Evolutionary conservation across 2,888 invertebrate species (phyloP).

Genomic region (Thumatha senex): DNA sequence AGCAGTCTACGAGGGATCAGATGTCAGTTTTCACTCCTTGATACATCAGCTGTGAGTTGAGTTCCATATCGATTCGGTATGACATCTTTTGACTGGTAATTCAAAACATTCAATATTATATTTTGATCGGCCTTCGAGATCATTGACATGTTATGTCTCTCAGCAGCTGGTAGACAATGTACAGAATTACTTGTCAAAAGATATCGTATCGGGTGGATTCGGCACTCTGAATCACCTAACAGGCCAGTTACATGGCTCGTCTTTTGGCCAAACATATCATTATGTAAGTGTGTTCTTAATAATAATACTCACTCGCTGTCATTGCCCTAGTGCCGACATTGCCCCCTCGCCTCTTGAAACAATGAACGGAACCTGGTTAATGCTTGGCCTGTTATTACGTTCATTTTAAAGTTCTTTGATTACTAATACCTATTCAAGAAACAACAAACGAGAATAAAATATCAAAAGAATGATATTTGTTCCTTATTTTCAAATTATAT

Average conservation of each 20-base stretch:
- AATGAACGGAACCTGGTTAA: conserved; percentile 67
- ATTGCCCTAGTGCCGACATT: conserved; percentile 57
- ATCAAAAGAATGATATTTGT: not conserved
- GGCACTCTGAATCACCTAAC: too few species aligned
- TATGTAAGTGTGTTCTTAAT: conserved; percentile 54
- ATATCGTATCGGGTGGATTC: too few species aligned
- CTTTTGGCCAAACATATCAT: conserved; percentile 26
- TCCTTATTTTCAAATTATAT: not conserved
- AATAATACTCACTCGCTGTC: conserved; percentile 68
- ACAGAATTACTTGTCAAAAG: too few species aligned
- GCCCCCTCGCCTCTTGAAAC: conserved; percentile 62
- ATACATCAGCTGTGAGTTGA: conserved; percentile 5
- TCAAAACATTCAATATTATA: too few species aligned
- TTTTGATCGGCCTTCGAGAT: too few species aligned
- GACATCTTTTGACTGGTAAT: too few species aligned
- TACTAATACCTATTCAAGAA: conserved; percentile 22
- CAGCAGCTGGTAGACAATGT: too few species aligned
- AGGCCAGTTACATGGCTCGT: conserved; percentile 14
- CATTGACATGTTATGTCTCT: too few species aligned
- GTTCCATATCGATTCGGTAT: too few species aligned
- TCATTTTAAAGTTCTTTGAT: conserved; percentile 29
- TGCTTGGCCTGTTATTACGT: conserved; percentile 42
- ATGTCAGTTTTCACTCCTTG: not conserved
- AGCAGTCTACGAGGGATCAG: conserved; percentile 26
- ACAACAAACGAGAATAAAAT: not conserved